Conservation (phyloP, 2,888 invertebrate genomes). For the Coelopa pilipes region DNA sequence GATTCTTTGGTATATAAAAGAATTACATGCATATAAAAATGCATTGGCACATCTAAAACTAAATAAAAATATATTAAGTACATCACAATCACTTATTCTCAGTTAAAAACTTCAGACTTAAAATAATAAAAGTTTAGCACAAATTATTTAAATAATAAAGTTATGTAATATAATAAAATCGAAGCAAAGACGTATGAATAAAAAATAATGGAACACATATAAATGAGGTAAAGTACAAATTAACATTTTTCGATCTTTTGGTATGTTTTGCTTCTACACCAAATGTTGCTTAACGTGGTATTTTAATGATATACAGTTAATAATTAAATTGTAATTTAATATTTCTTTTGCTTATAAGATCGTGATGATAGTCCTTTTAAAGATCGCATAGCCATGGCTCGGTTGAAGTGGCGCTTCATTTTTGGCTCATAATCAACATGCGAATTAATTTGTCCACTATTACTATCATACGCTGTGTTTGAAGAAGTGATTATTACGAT, state of each 20-base stretch:
- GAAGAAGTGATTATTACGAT: conserved; percentile 84
- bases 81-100: too few relatives aligned
- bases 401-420: conserved; percentile 85
- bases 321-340: conserved; percentile 38
- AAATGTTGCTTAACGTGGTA: too few relatives aligned
- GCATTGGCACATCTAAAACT: too few relatives aligned
- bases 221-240: background rate
- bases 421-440: conserved; percentile 71
- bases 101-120: conserved; percentile 18
- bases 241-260: background rate
- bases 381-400: conserved; percentile 90
- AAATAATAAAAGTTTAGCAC: conserved; percentile 23
- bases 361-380: conserved; percentile 70
- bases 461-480: conserved; percentile 66
- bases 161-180: conserved; percentile 41
- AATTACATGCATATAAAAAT: too few relatives aligned
- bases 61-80: too few relatives aligned
- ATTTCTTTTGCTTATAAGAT: conserved; percentile 51
- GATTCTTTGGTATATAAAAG: too few relatives aligned
- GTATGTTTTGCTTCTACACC: too few relatives aligned
- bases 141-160: conserved; percentile 22
- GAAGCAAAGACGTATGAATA: conserved; percentile 36
- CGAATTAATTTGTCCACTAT: conserved; percentile 39
- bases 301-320: too few relatives aligned
- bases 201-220: conserved; percentile 10